Evolutionary conservation across 2,113 vertebrate species (phyloP).

Genomic region (Podiceps cristatus): DNA sequence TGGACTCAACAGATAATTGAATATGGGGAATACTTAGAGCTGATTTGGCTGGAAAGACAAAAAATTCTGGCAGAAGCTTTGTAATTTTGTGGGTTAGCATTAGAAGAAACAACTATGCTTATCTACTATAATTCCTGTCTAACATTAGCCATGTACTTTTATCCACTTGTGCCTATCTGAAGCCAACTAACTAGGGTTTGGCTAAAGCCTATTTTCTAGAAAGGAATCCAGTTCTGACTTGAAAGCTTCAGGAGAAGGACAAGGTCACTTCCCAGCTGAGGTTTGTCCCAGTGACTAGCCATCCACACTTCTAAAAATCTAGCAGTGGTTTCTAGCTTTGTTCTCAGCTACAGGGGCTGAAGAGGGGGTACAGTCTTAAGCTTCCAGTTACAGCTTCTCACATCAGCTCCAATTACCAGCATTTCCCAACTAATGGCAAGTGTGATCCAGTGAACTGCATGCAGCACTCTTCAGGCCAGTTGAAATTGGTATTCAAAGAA

Average conservation of each 20-base stretch:
- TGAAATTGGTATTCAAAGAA: not conserved
- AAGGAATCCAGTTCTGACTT: not conserved
- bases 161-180: not conserved
- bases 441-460: fast-evolving
- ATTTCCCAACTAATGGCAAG: not conserved
- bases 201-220: not conserved
- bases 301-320: not conserved
- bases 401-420: not conserved
- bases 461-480: fast-evolving
- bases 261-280: not conserved
- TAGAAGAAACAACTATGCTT: not conserved
- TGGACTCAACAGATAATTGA: not conserved
- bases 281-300: not conserved
- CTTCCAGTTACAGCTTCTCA: not conserved
- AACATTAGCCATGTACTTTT: not conserved
- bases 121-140: not conserved
- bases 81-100: not conserved
- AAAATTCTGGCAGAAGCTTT: not conserved
- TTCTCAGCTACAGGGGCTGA: not conserved
- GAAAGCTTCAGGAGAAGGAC: not conserved
- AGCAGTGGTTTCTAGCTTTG: not conserved
- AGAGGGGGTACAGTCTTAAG: not conserved
- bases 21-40: not conserved
- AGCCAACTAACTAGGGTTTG: not conserved
- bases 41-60: not conserved